phyloP scores from a whole-genome alignment of 2,797 vertebrate species.

The Eulemur mongoz region DNA sequence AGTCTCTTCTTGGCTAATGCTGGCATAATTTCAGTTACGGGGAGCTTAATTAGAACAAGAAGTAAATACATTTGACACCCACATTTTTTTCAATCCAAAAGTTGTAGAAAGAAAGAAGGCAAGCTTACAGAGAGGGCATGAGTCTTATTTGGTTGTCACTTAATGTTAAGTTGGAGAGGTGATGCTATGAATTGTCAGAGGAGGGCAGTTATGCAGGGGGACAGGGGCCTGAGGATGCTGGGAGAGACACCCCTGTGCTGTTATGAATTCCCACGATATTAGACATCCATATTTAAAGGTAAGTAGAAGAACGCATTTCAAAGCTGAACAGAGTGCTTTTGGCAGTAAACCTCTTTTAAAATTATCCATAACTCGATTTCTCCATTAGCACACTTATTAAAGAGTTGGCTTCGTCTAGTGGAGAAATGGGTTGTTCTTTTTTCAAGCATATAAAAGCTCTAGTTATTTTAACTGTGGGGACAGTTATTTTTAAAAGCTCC shows the following conservation, averaged over 20 bases:
- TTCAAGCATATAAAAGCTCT: constrained; percentile 43
- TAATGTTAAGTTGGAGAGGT: not conserved
- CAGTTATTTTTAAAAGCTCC: constrained; percentile 60
- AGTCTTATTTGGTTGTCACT: not conserved
- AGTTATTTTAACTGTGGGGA: constrained; percentile 41
- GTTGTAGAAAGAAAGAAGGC: not conserved
- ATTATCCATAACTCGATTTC: constrained; percentile 66
- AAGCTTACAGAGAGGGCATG: not conserved
- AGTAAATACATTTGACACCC: not conserved
- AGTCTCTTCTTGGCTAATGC: not conserved
- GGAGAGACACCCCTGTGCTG: not conserved
- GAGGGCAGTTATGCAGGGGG: not conserved
- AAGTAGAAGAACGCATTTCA: constrained; percentile 20
- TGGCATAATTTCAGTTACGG: not conserved
- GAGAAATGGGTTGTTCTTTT: constrained; percentile 46
- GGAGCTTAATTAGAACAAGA: constrained; percentile 44
- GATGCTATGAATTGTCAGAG: not conserved
- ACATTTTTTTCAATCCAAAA: not conserved
- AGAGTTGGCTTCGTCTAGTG: constrained; percentile 61
- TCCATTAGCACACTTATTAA: constrained; percentile 68
- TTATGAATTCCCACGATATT: not conserved
- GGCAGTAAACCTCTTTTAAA: constrained; percentile 63
- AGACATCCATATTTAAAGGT: not conserved
- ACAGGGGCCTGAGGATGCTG: too few relatives aligned
- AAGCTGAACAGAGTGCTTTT: constrained; percentile 47